These are phyloP conservation scores for Panopea generosa DNA, from an alignment of 2,888 invertebrate genomes.

Conservation along the genomic window DNA sequence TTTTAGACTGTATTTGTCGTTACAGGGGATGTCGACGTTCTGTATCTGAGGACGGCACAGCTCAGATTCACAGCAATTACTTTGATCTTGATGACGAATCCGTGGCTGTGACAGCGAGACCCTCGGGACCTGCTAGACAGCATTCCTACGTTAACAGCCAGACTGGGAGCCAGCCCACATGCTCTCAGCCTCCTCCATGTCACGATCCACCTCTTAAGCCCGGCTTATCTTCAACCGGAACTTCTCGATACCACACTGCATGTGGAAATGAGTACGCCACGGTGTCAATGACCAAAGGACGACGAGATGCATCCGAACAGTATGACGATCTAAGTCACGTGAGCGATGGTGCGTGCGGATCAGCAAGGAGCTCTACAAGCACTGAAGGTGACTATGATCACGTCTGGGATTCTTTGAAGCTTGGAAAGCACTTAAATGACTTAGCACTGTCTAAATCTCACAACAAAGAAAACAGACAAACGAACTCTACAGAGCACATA, in stretches of 20 bases:
- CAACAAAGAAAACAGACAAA: constrained; percentile 13
- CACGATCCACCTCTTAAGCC: constrained; percentile 23
- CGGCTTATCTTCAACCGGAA: constrained; percentile 13
- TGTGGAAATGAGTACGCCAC: constrained; percentile 59
- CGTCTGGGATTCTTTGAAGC: constrained; percentile 60
- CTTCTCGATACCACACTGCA: constrained; percentile 15
- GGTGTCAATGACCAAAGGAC: constrained; percentile 32
- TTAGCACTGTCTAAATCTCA: neutral
- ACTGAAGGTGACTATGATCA: constrained; percentile 61
- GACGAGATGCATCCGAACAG: neutral
- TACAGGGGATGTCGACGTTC: constrained; percentile 35
- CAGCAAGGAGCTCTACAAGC: constrained; percentile 44
- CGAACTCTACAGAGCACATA: constrained; percentile 43
- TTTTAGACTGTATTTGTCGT: no score
- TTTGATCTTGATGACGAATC: constrained; percentile 55
- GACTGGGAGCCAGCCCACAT: constrained; percentile 26
- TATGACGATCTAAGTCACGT: constrained; percentile 18
- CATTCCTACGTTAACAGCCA: constrained; percentile 59
- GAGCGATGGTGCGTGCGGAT: constrained; percentile 30
- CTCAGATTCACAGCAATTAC: constrained; percentile 42
- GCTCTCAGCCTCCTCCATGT: constrained; percentile 26
- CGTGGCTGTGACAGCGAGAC: no score
- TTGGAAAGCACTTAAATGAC: constrained; percentile 27
- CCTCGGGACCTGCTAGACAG: constrained; percentile 22
- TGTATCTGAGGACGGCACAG: neutral